phyloP scores from a whole-genome alignment of 2,113 vertebrate genomes.

The Pampusana beccarii region DNA sequence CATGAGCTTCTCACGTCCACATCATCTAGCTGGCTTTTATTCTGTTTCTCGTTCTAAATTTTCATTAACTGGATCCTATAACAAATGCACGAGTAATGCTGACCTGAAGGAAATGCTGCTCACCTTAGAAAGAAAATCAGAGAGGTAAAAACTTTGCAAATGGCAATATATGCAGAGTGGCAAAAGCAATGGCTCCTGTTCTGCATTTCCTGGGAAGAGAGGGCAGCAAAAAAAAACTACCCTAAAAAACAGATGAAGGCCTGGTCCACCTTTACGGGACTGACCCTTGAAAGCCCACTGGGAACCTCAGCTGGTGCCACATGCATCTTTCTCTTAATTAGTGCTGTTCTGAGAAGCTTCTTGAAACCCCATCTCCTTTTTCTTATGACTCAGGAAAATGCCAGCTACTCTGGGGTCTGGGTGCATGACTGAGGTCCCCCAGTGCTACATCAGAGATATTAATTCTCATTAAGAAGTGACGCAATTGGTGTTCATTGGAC shows the following conservation, averaged over 20 bases:
- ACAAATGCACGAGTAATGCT: neutral
- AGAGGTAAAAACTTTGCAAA: neutral
- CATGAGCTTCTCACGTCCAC: neutral
- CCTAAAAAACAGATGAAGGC: neutral
- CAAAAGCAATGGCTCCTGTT: neutral
- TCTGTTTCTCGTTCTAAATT: neutral
- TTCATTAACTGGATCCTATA: neutral
- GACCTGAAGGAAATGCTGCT: neutral
- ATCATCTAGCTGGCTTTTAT: neutral
- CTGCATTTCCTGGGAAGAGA: neutral
- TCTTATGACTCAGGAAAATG: neutral
- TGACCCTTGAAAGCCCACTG: constrained; percentile 14
- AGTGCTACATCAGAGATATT: neutral
- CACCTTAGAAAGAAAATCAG: neutral
- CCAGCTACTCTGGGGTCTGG: neutral
- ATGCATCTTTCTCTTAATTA: constrained; percentile 24
- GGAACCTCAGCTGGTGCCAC: neutral
- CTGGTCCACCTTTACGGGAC: neutral
- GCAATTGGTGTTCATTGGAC: neutral
- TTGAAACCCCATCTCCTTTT: neutral
- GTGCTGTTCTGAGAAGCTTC: neutral
- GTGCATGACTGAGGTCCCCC: neutral
- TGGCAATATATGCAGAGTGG: neutral
- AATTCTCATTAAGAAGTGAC: constrained; percentile 43
- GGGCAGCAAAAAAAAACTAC: neutral